Percentiles rank a stretch among this genome's conserved stretches.
Conservation (phyloP, 2,888 invertebrate genomes). For the Folsomia candida region DNA sequence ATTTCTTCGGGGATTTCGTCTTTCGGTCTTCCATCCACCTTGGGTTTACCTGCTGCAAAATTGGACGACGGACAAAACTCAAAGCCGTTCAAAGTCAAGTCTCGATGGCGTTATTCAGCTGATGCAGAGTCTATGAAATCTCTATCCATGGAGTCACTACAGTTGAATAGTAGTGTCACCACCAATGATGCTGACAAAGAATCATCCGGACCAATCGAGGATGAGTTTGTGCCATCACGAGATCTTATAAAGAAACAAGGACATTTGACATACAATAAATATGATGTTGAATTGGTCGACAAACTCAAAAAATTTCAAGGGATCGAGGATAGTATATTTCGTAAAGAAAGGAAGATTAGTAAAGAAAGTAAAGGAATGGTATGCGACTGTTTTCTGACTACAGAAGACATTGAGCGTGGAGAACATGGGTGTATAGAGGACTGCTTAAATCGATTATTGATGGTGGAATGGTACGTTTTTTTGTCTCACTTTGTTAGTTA, state of each 20-base stretch:
- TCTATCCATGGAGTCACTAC: background rate
- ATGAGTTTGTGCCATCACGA: slow-evolving; percentile 8
- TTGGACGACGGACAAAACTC: slow-evolving; percentile 52
- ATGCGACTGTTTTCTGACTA: slow-evolving; percentile 89
- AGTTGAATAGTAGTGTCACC: background rate
- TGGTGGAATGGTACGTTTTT: slow-evolving; percentile 86
- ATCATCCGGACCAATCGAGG: background rate
- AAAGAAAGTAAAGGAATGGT: slow-evolving; percentile 91
- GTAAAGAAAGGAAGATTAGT: slow-evolving; percentile 69
- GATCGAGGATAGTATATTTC: slow-evolving; percentile 81
- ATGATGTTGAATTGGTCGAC: slow-evolving; percentile 58
- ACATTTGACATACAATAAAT: slow-evolving; percentile 34
- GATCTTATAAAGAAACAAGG: slow-evolving; percentile 41
- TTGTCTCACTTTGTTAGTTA: background rate
- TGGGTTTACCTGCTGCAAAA: slow-evolving; percentile 23
- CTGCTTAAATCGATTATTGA: slow-evolving; percentile 92
- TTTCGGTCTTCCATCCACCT: background rate
- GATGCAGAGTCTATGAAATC: slow-evolving; percentile 61
- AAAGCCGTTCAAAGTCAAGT: slow-evolving; percentile 76
- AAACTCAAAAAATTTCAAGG: slow-evolving; percentile 73
- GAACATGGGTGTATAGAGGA: slow-evolving; percentile 90
- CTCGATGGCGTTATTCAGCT: slow-evolving; percentile 72
- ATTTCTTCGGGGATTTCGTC: slow-evolving; percentile 12
- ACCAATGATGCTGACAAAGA: slow-evolving; percentile 9
- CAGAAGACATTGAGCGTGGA: slow-evolving; percentile 80